Percentiles rank a stretch among this genome's conserved stretches.
These are phyloP conservation scores for Camelus bactrianus DNA, from an alignment of 2,113 vertebrate species.

Conservation along the genomic window DNA sequence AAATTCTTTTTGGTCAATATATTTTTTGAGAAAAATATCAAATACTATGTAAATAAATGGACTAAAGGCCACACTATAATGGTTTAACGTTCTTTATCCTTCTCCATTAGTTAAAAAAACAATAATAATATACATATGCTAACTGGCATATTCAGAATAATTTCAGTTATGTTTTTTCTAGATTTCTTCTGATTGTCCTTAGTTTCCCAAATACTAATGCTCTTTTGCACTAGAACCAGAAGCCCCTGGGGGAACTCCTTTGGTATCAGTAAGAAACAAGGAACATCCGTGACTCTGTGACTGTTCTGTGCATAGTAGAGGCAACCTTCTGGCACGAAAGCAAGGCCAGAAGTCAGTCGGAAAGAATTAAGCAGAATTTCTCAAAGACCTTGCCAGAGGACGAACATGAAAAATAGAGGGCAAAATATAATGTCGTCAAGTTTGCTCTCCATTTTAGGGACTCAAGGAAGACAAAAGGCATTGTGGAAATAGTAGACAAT, in stretches of 20 bases:
- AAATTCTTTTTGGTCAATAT: not conserved
- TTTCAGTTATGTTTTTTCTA: not conserved
- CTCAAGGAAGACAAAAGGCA: constrained; percentile 41
- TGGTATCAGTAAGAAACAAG: not conserved
- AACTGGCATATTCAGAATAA: not conserved
- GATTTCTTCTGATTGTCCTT: constrained; percentile 26
- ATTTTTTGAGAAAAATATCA: constrained; percentile 49
- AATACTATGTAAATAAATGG: not conserved
- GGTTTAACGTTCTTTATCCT: not conserved
- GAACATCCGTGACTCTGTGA: not conserved
- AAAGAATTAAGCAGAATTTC: constrained; percentile 47
- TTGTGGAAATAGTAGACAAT: not conserved
- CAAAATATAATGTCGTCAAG: constrained; percentile 18
- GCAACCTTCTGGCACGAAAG: constrained; percentile 19
- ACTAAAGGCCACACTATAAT: not conserved
- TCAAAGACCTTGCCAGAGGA: constrained; percentile 43
- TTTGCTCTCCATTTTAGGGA: constrained; percentile 29
- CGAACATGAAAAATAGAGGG: not conserved
- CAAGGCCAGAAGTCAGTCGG: constrained; percentile 20
- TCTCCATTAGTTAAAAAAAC: not conserved
- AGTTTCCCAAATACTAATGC: not conserved
- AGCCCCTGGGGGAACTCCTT: not conserved
- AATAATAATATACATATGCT: not conserved
- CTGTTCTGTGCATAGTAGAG: not conserved
- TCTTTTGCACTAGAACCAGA: not conserved